Conservation (phyloP, 2,113 vertebrate species). For the Chaenocephalus aceratus region DNA sequence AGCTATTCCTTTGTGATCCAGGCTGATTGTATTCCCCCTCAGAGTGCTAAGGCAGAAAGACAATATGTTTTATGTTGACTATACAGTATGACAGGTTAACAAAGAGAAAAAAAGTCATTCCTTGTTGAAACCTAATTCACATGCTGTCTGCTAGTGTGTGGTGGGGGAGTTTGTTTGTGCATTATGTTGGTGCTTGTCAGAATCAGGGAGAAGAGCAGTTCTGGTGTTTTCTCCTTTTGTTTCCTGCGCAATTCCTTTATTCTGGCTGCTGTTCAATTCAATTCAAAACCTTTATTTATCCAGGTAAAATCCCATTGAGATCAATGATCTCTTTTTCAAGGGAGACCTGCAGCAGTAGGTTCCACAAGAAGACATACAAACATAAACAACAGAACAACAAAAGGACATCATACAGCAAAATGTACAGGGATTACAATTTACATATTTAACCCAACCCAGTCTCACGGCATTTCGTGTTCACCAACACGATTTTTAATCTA, state of each 20-base stretch:
- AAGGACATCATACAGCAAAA: too few species aligned
- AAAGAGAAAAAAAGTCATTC: slow-evolving; percentile 20
- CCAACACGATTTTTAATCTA: too few species aligned
- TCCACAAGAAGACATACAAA: too few species aligned
- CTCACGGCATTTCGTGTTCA: too few species aligned
- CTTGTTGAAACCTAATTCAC: slow-evolving; percentile 18
- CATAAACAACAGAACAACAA: too few species aligned
- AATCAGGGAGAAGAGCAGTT: slow-evolving; percentile 2
- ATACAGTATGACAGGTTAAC: slow-evolving; percentile 47
- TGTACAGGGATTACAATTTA: too few species aligned
- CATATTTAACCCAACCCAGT: too few species aligned
- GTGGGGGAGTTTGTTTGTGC: slow-evolving; percentile 20
- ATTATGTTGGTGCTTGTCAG: slow-evolving; percentile 29
- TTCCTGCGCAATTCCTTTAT: slow-evolving; percentile 7
- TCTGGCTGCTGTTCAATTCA: neutral
- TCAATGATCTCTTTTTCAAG: too few species aligned
- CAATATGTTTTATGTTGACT: slow-evolving; percentile 37
- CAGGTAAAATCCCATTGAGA: too few species aligned
- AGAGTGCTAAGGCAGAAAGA: slow-evolving; percentile 27
- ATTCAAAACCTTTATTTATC: too few species aligned
- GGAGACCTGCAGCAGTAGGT: too few species aligned
- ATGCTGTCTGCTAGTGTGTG: slow-evolving; percentile 10
- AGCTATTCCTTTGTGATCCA: neutral
- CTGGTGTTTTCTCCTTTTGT: slow-evolving; percentile 17
- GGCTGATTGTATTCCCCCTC: slow-evolving; percentile 18